These are phyloP conservation scores for Gambelia wislizenii DNA, from an alignment of 2,797 vertebrate genomes.

Conservation along the genomic window DNA sequence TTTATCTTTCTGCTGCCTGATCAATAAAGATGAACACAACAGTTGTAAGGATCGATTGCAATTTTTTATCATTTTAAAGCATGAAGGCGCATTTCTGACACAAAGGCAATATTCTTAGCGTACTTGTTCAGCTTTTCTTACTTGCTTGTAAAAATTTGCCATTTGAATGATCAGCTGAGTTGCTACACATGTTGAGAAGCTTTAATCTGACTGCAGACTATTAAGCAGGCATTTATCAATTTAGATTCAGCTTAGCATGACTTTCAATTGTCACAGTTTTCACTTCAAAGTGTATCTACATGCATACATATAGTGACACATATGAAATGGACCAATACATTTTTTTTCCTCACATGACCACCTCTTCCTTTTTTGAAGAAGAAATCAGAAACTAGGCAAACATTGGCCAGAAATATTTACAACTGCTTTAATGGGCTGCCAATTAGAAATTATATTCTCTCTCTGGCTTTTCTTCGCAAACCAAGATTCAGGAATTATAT, in stretches of 20 bases:
- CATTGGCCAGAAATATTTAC: constrained; percentile 16
- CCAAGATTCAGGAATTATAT: too few relatives aligned
- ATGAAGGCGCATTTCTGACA: constrained; percentile 78
- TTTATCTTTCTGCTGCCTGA: constrained; percentile 89
- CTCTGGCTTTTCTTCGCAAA: too few relatives aligned
- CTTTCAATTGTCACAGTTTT: constrained; percentile 37
- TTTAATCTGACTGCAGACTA: constrained; percentile 62
- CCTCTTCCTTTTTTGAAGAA: constrained; percentile 28
- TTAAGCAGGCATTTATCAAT: constrained; percentile 68
- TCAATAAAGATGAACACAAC: constrained; percentile 94
- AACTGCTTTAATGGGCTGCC: constrained; percentile 7
- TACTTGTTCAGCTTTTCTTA: constrained; percentile 43
- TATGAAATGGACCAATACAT: constrained; percentile 7
- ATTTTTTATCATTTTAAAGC: constrained; percentile 86
- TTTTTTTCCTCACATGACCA: not conserved
- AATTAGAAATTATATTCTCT: constrained; percentile 19
- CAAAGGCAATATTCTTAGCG: constrained; percentile 75
- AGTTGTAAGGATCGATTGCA: constrained; percentile 90
- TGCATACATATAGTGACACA: too few relatives aligned
- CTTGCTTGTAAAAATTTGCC: constrained; percentile 60
- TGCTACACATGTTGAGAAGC: constrained; percentile 39
- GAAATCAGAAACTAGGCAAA: constrained; percentile 31
- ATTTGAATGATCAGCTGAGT: constrained; percentile 67
- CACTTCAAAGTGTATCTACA: constrained; percentile 30
- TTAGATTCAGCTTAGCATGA: constrained; percentile 30